These are phyloP conservation scores for Pachydiplax longipennis DNA, from an alignment of 2,888 invertebrate genomes.

Conservation along the genomic window DNA sequence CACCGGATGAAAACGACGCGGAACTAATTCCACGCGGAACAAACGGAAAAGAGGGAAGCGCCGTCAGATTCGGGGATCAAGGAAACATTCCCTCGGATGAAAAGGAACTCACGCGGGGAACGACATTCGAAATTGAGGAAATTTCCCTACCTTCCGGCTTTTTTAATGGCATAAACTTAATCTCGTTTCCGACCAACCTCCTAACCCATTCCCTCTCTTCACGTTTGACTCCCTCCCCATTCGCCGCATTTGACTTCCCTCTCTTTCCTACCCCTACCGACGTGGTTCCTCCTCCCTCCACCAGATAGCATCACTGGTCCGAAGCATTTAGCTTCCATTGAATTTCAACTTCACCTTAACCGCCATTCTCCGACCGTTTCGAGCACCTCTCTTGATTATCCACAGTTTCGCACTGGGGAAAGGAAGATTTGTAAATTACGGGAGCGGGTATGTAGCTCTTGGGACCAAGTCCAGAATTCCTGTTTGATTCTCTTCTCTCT, in stretches of 20 bases:
- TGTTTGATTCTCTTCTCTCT: background rate
- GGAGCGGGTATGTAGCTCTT: background rate
- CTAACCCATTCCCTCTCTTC: background rate
- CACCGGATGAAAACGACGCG: constrained; percentile 7
- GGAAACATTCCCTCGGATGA: background rate
- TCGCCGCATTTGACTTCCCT: background rate
- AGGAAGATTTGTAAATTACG: background rate
- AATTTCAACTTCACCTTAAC: constrained; percentile 35
- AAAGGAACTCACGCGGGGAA: background rate
- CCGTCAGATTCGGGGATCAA: background rate
- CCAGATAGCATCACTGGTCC: constrained; percentile 13
- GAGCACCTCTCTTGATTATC: constrained; percentile 28
- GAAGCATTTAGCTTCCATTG: constrained; percentile 35
- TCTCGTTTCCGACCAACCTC: constrained; percentile 10
- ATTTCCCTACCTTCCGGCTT: background rate
- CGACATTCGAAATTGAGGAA: background rate
- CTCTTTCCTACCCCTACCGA: background rate
- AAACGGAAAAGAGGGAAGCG: background rate
- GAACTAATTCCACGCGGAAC: constrained; percentile 3
- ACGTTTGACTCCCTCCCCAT: background rate
- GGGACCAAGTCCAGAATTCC: background rate
- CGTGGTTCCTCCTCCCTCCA: background rate
- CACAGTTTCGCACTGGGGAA: constrained; percentile 20
- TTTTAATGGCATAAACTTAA: constrained; percentile 35
- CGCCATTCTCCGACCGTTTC: constrained; percentile 31